These are phyloP conservation scores for Dichetophora obliterata DNA, from an alignment of 2,888 invertebrate genomes.

Conservation along the genomic window DNA sequence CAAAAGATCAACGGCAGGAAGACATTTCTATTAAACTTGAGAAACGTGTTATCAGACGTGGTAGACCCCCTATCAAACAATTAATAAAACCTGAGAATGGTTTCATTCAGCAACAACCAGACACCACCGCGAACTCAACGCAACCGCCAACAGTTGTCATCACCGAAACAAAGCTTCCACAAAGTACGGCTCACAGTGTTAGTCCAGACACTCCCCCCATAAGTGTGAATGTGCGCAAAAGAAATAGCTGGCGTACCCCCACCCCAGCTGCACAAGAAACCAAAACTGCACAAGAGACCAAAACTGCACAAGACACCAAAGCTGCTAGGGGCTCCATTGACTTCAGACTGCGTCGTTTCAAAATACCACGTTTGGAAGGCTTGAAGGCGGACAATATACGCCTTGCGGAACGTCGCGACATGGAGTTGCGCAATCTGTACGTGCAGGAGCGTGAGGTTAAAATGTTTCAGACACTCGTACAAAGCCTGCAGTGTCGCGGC, in stretches of 20 bases:
- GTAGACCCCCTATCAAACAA: not conserved
- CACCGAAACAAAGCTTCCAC: constrained; percentile 1
- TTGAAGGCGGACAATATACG: constrained; percentile 54
- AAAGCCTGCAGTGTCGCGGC: constrained; percentile 17
- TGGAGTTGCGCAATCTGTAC: constrained; percentile 43
- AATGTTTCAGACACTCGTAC: constrained; percentile 46
- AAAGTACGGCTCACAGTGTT: not conserved
- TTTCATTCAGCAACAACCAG: not conserved
- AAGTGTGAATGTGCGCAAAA: too few relatives aligned
- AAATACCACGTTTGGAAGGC: constrained; percentile 53
- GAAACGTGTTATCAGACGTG: not conserved
- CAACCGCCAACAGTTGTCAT: not conserved
- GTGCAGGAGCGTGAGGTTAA: constrained; percentile 53
- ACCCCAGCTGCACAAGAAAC: not conserved
- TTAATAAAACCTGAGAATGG: not conserved
- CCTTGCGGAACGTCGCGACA: constrained; percentile 52
- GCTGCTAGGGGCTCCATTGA: not conserved
- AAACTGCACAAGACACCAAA: not conserved
- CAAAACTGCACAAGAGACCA: constrained; percentile 7
- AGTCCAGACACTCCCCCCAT: too few relatives aligned
- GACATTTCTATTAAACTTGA: not conserved
- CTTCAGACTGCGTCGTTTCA: constrained; percentile 49
- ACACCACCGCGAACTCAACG: not conserved
- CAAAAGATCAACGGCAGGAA: not conserved
- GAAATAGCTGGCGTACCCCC: too few relatives aligned